Evolutionary conservation across 1,140 invertebrate species (phyloP).

Genomic region (Tenebrio molitor): DNA sequence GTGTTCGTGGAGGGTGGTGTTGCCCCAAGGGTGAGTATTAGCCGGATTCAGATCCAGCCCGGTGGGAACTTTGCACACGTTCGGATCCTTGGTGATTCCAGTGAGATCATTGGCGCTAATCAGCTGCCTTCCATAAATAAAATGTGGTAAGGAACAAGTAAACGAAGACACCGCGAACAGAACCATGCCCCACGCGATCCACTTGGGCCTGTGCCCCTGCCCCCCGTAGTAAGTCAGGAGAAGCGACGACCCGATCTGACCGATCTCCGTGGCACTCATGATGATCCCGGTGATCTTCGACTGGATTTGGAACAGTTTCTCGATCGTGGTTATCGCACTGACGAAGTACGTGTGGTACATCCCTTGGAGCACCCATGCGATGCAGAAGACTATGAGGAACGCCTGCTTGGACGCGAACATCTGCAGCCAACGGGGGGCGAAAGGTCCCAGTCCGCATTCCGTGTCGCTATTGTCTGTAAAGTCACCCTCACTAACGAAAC

Average conservation of each 20-base stretch:
- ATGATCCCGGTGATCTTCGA: slow-evolving; percentile 95
- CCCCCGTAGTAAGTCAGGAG: slow-evolving; percentile 95
- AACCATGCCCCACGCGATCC: slow-evolving; percentile 95
- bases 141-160: slow-evolving; percentile 87
- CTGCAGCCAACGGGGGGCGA: slow-evolving; percentile 79
- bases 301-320: slow-evolving; percentile 96
- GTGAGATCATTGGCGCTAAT: slow-evolving; percentile 74
- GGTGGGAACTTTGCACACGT: slow-evolving; percentile 59
- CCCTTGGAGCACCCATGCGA: slow-evolving; percentile 91
- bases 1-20: neutral
- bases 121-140: slow-evolving; percentile 82
- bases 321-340: slow-evolving; percentile 96
- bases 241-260: slow-evolving; percentile 90
- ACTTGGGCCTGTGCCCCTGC: slow-evolving; percentile 93
- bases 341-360: slow-evolving; percentile 98
- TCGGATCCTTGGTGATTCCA: slow-evolving; percentile 60
- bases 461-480: slow-evolving; percentile 68
- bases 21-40: slow-evolving; percentile 23
- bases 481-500: slow-evolving; percentile 51
- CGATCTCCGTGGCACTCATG: slow-evolving; percentile 95
- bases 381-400: slow-evolving; percentile 89
- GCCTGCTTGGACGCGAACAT: slow-evolving; percentile 89
- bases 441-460: slow-evolving; percentile 79
- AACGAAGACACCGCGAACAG: slow-evolving; percentile 90
- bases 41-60: slow-evolving; percentile 12